Evolutionary conservation across 2,797 vertebrate genomes (phyloP).

Genomic region (Oryzias dopingdopingensis): DNA sequence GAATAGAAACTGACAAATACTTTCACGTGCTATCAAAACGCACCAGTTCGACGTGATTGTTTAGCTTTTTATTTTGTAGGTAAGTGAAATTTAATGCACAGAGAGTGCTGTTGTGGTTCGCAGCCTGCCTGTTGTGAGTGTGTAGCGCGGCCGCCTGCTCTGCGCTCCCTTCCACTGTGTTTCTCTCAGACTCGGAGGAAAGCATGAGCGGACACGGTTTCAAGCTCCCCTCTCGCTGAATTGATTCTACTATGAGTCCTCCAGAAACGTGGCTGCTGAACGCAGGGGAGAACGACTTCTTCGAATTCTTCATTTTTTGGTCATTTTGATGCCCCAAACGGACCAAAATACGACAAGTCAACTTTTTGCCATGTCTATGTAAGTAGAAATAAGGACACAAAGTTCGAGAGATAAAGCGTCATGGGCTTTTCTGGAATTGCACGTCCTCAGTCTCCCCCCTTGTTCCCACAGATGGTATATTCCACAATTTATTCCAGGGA

Average conservation of each 20-base stretch:
- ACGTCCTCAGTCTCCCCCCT: conserved; percentile 35
- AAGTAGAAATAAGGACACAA: fast-evolving
- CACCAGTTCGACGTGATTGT: neutral
- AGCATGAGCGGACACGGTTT: conserved; percentile 77
- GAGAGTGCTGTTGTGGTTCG: conserved; percentile 37
- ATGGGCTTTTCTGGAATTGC: conserved; percentile 2
- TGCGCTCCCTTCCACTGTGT: conserved; percentile 74
- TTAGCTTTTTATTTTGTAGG: neutral
- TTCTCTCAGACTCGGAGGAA: conserved; percentile 74
- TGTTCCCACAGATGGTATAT: conserved; percentile 73
- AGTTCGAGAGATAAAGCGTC: fast-evolving
- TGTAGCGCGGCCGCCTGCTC: conserved; percentile 66
- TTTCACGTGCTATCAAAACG: too few relatives aligned
- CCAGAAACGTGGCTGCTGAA: conserved; percentile 63
- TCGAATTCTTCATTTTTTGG: neutral
- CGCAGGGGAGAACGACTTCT: conserved; percentile 38
- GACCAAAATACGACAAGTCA: fast-evolving
- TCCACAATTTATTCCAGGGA: conserved; percentile 92
- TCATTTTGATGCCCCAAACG: fast-evolving
- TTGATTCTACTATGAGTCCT: conserved; percentile 87
- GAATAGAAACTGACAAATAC: neutral
- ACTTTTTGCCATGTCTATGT: fast-evolving
- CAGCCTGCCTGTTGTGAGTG: conserved; percentile 61
- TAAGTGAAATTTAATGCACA: conserved; percentile 17
- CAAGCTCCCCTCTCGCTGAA: conserved; percentile 86